Conservation (phyloP, 2,797 vertebrate genomes). For the Hipposideros larvatus region DNA sequence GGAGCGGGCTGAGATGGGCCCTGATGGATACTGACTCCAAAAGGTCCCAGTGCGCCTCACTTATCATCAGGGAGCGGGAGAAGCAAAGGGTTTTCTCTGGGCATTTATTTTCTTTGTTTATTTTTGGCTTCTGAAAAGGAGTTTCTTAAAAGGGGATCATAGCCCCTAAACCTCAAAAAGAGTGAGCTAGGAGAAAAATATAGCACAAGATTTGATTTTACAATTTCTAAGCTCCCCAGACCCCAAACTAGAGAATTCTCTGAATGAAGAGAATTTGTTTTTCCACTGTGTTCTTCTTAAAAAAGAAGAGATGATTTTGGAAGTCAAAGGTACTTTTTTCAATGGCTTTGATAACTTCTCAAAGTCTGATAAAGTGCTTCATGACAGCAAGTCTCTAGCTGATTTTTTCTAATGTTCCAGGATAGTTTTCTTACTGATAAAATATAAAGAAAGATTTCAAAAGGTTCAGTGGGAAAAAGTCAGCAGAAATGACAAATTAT, state of each 20-base stretch:
- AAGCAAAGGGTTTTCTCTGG: slow-evolving; percentile 89
- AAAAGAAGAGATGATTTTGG: slow-evolving; percentile 72
- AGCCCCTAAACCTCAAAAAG: slow-evolving; percentile 89
- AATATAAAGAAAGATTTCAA: slow-evolving; percentile 69
- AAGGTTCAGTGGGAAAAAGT: slow-evolving; percentile 73
- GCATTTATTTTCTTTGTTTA: slow-evolving; percentile 84
- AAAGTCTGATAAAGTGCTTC: slow-evolving; percentile 76
- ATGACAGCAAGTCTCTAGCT: slow-evolving; percentile 78
- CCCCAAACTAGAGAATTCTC: slow-evolving; percentile 73
- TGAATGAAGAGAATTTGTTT: slow-evolving; percentile 64
- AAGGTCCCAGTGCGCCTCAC: slow-evolving; percentile 88
- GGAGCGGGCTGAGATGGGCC: slow-evolving; percentile 87
- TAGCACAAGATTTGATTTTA: slow-evolving; percentile 78
- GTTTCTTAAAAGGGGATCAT: slow-evolving; percentile 88
- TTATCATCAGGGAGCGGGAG: slow-evolving; percentile 88
- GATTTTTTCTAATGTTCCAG: slow-evolving; percentile 78
- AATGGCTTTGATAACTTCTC: slow-evolving; percentile 60
- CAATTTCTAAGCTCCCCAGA: slow-evolving; percentile 81
- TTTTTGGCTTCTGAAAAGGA: slow-evolving; percentile 89
- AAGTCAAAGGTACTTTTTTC: slow-evolving; percentile 72
- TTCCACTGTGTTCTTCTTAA: slow-evolving; percentile 70
- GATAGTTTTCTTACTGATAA: slow-evolving; percentile 78
- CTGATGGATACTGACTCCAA: slow-evolving; percentile 57
- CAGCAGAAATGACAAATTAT: slow-evolving; percentile 72
- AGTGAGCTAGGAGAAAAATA: slow-evolving; percentile 87